Evolutionary conservation across 2,113 vertebrate species (phyloP), one percentile per base, ranked within the genome.

Genomic region (Capra hircus): DNA sequence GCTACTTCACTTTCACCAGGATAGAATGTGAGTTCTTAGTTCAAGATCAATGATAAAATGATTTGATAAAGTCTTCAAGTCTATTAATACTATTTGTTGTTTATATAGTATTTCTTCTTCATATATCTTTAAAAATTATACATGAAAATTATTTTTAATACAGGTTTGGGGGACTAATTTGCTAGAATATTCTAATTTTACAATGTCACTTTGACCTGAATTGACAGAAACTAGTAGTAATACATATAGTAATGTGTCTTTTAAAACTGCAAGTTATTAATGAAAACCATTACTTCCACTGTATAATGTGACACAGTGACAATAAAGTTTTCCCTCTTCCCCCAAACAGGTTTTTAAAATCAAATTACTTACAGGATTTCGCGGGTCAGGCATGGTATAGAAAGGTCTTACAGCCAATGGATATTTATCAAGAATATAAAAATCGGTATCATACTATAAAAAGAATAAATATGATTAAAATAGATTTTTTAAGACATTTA

Each of bases 401-500:
- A 99, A 99, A 60, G 99, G 99, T 98, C 99, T 99, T 96, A 99
- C 99, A 96, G 99, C 99, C 99, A 99, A 99, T 2, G 99, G 99
- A 48, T 99, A 99, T 97, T 99, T 99, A 98, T 99, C 99, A 99
- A 99, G 99, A 97, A 99, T 99, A 84, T 99, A 99, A 99, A 99
- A 99, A 98, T 99, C 99, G 1, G 99, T 99, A 96, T 99, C 99
- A 21, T 99, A 99, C 99, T 99, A 98, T 45, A 97, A 96, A 93
- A 97, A 98, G 84, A 97, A 94, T 94, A 98, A 74, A 93, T 88
- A 62, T 3, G 64, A 96, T 95, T 96, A 97, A 90, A 92, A 92
- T 36, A 93, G 11, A 48, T 60, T 94, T 89, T 81, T 81, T 36
- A 50, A 93, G 67, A 84, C 84, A 30, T 55, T 85, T 81, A 90